Evolutionary conservation across 2,797 vertebrate species (phyloP), one percentile per base, ranked within the genome.

Genomic region (Myripristis jacobus): DNA sequence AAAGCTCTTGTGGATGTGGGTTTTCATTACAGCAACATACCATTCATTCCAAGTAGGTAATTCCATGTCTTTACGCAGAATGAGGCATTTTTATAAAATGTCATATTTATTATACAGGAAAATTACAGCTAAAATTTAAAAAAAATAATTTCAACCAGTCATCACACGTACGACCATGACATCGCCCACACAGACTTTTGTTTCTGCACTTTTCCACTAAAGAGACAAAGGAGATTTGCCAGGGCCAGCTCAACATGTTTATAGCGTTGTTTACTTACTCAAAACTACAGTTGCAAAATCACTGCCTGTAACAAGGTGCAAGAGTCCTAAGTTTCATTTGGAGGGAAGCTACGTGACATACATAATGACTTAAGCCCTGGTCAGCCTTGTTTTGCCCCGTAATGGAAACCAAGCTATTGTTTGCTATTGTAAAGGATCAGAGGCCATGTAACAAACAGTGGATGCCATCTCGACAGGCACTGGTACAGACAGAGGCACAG

Each of bases 381-480:
- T 70, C 70, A 83, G 79, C 59, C 58, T 64, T 41, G 65, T 74
- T 63, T 69, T 48, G 25, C 43, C 47, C 53, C 48, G 27, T 38
- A 36, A 74, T 58, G 65, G 67, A 68, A 76, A n/a, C n/a, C 9
- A 58, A 41, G 56, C 58, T 29, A n/a, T 55, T 48, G 68, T 64
- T 34, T 21, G 66, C 66, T 41, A 8, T 58, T 51, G 13, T 82
- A 71, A 56, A 71, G 38, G 69, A 66, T n/a, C 54, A 66, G 53
- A 75, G 71, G 73, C 59, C 43, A 19, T 66, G 64, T 70, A 36
- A 80, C 48, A 6, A 84, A 76, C 74, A 73, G 73, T 53, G 70
- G 80, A 68, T 62, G 84, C 67, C 73, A 51, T 85, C 21, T 69
- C 13, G 56, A 81, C 87, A 75, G 79, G 79, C 82, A 86, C 80